A percentile compares a stretch with the other conserved stretches of the same genome.
Conservation (phyloP, 1,140 invertebrate species). For the Neodiprion fabricii region DNA sequence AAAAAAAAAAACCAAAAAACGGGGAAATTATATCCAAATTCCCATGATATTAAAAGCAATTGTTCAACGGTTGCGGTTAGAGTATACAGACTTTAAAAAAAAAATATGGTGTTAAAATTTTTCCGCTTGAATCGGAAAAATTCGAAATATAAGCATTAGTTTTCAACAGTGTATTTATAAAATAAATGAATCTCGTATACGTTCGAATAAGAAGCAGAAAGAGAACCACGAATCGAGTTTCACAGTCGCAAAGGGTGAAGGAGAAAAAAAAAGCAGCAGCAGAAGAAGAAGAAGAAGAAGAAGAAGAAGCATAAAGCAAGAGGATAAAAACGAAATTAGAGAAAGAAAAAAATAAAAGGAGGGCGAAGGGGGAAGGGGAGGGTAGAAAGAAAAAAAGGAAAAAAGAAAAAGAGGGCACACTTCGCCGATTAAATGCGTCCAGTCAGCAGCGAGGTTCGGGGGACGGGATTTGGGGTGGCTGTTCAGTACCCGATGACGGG, state of each 20-base stretch:
- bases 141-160: background rate
- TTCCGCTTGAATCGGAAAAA: background rate
- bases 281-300: no score
- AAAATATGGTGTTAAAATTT: no score
- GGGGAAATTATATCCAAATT: no score
- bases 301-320: background rate
- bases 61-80: no score
- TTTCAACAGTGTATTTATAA: background rate
- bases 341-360: background rate
- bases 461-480: background rate
- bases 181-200: conserved; percentile 8
- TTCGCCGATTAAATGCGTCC: no score
- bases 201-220: background rate
- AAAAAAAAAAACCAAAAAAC: no score
- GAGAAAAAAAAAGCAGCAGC: background rate
- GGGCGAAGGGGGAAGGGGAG: conserved; percentile 22
- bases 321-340: background rate
- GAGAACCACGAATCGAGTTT: background rate
- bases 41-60: no score
- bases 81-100: no score
- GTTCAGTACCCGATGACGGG: conserved; percentile 39
- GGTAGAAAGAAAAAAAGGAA: no score
- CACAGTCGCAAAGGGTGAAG: no score
- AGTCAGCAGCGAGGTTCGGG: background rate
- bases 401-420: background rate